Evolutionary conservation across 1,140 invertebrate genomes (phyloP).

Genomic region (Liolophura sinensis): DNA sequence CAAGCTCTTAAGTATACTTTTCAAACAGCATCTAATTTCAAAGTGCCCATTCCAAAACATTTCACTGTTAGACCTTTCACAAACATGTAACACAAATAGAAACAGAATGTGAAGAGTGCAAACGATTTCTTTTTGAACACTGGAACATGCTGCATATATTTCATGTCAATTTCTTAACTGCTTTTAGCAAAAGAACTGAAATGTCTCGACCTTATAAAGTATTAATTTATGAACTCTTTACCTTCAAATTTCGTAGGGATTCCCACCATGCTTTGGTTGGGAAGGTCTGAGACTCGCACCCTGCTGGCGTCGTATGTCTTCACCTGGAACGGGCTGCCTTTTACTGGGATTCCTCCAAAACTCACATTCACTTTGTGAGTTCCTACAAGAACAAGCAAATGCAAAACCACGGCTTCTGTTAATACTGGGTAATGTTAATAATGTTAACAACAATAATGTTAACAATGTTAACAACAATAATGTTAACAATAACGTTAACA

Average conservation of each 20-base stretch:
- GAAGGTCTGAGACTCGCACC: slow-evolving; percentile 87
- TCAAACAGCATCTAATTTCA: too few species aligned
- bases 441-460: background rate
- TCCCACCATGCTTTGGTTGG: slow-evolving; percentile 79
- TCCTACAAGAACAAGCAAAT: slow-evolving; percentile 55
- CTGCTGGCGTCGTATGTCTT: slow-evolving; percentile 88
- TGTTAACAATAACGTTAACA: too few species aligned
- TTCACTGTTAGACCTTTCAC: too few species aligned
- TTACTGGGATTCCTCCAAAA: slow-evolving; percentile 86
- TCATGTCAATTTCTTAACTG: too few species aligned
- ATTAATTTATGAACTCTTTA: slow-evolving; percentile 89
- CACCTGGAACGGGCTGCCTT: slow-evolving; percentile 88
- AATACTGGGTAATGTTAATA: background rate
- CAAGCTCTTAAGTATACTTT: too few species aligned
- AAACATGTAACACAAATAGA: too few species aligned
- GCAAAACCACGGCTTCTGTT: background rate
- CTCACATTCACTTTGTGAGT: slow-evolving; percentile 87
- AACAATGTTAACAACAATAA: too few species aligned
- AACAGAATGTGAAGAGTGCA: too few species aligned
- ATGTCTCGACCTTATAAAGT: slow-evolving; percentile 95
- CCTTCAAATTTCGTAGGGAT: slow-evolving; percentile 90
- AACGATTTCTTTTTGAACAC: too few species aligned
- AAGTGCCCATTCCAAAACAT: too few species aligned
- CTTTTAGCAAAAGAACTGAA: slow-evolving; percentile 65
- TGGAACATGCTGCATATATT: too few species aligned